A percentile compares a stretch with the other conserved stretches of the same genome.
Conservation (phyloP, 2,888 invertebrate genomes). For the Tetragonula carbonaria region DNA sequence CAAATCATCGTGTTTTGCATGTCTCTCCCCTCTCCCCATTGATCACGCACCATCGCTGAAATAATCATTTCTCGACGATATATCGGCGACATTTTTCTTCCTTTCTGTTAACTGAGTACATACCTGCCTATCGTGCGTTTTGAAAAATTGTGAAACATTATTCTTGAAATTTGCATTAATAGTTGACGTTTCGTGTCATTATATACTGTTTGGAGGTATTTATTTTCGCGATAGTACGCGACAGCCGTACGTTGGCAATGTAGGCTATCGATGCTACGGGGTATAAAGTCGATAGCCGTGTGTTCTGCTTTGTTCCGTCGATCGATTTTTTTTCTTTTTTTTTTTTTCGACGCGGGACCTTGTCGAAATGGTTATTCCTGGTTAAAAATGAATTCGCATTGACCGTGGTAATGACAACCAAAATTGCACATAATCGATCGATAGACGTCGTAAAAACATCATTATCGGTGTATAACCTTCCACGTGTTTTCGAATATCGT, state of each 20-base stretch:
- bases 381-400: not conserved
- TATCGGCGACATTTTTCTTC: not conserved
- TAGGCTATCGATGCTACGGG: not conserved
- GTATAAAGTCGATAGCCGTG: not conserved
- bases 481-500: not conserved
- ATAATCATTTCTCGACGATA: not conserved
- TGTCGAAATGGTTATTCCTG: not conserved
- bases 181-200: not conserved
- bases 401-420: constrained; percentile 1
- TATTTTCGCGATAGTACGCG: not conserved
- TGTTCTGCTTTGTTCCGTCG: not conserved
- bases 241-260: not conserved
- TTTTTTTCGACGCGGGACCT: not conserved
- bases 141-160: not conserved
- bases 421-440: constrained; percentile 36
- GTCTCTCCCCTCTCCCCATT: too few species aligned
- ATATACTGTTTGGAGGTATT: not conserved
- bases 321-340: not conserved
- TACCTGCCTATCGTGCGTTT: not conserved
- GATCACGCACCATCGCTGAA: not conserved
- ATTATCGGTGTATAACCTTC: not conserved
- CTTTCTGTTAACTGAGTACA: not conserved
- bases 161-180: not conserved
- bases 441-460: not conserved
- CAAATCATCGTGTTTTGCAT: not conserved